phyloP scores from a whole-genome alignment of 1,140 invertebrate genomes.

The Linepithema humile region DNA sequence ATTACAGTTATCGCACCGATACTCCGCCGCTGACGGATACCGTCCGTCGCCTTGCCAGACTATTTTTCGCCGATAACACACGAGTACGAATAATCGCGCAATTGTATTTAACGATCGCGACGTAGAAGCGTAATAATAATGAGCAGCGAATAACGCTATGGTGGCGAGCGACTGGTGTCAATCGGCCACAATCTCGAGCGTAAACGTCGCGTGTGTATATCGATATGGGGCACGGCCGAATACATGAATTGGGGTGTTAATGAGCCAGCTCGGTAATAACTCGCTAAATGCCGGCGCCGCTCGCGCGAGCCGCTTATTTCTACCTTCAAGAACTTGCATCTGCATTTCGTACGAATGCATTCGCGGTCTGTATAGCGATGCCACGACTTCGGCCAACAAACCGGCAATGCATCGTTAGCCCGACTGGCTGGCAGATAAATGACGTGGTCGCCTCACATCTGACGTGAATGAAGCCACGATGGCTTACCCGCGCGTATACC shows the following conservation, averaged over 20 bases:
- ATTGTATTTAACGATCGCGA: constrained; percentile 7
- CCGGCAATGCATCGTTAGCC: constrained; percentile 79
- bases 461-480: constrained; percentile 80
- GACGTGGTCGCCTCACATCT: constrained; percentile 78
- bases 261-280: constrained; percentile 32
- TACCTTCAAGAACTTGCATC: constrained; percentile 11
- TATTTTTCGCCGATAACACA: constrained; percentile 10
- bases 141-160: neutral
- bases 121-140: constrained; percentile 16
- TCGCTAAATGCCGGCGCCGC: constrained; percentile 48
- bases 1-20: constrained; percentile 73
- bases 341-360: constrained; percentile 46
- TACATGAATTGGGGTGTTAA: constrained; percentile 37
- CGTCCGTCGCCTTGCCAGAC: constrained; percentile 22
- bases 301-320: constrained; percentile 27
- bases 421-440: constrained; percentile 77
- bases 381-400: constrained; percentile 60
- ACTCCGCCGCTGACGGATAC: neutral
- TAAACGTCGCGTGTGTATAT: neutral
- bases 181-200: constrained; percentile 22
- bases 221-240: constrained; percentile 1
- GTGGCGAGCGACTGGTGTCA: neutral
- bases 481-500: constrained; percentile 67
- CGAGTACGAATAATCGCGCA: constrained; percentile 17
- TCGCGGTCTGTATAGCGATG: constrained; percentile 22